phyloP scores from a whole-genome alignment of 2,888 invertebrate species.

The Gymnocheta viridis region DNA sequence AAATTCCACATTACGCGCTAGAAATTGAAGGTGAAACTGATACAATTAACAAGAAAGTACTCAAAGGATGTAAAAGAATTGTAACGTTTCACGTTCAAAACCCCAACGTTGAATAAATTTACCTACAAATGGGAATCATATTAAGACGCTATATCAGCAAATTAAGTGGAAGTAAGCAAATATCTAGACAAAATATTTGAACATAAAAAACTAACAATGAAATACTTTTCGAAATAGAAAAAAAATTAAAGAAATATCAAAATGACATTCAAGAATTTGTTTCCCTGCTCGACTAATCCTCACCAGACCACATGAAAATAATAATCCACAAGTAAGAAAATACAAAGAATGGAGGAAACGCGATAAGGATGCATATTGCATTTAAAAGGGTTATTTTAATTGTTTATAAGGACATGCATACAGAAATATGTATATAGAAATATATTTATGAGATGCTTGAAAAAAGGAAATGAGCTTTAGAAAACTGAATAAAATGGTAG shows the following conservation, averaged over 20 bases:
- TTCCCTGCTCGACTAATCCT: conserved; percentile 22
- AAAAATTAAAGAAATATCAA: neutral
- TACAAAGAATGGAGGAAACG: neutral
- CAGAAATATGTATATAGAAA: neutral
- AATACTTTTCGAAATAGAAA: conserved; percentile 8
- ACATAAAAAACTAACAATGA: conserved; percentile 16
- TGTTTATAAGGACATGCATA: neutral
- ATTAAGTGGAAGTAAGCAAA: conserved; percentile 31
- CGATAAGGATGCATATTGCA: conserved; percentile 19
- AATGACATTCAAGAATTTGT: conserved; percentile 3
- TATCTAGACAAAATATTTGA: neutral
- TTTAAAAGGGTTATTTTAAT: conserved; percentile 14
- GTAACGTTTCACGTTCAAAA: too few species aligned
- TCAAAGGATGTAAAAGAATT: too few species aligned
- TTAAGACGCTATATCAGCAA: conserved; percentile 34
- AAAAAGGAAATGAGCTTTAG: conserved; percentile 6
- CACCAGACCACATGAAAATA: conserved; percentile 7
- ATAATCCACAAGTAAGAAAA: conserved; percentile 22
- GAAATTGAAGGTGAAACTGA: too few species aligned
- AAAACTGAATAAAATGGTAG: neutral
- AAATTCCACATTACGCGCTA: too few species aligned
- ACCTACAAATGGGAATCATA: neutral
- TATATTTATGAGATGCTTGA: neutral
- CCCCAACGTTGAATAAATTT: neutral
- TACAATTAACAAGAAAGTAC: too few species aligned